These are phyloP conservation scores for Parotocinclus haroldoi DNA, from an alignment of 2,797 vertebrate species.

Conservation along the genomic window DNA sequence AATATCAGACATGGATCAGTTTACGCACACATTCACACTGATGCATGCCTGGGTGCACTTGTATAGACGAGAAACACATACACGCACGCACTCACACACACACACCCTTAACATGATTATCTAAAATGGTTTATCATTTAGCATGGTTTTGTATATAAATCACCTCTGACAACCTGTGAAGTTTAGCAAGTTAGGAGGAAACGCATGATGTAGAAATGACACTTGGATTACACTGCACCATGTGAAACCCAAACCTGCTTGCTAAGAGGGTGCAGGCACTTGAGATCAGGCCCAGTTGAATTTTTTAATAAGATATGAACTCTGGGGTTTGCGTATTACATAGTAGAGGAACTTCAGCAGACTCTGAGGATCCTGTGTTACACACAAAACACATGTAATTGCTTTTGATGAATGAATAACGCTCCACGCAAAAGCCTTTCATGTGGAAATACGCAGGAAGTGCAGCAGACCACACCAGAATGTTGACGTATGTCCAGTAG, in stretches of 20 bases:
- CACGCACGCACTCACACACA: slow-evolving; percentile 8
- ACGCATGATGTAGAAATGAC: slow-evolving; percentile 8
- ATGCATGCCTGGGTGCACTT: slow-evolving; percentile 12
- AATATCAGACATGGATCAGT: slow-evolving; percentile 67
- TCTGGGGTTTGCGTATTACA: background rate
- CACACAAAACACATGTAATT: slow-evolving; percentile 17
- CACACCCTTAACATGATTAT: slow-evolving; percentile 1
- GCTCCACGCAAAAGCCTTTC: slow-evolving; percentile 7
- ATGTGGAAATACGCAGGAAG: slow-evolving; percentile 36
- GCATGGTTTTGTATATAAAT: too few relatives aligned
- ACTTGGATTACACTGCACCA: slow-evolving; percentile 75
- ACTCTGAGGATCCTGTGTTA: slow-evolving; percentile 13
- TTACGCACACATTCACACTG: slow-evolving; percentile 48
- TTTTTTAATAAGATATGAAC: slow-evolving; percentile 70
- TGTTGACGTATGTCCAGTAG: slow-evolving; percentile 15
- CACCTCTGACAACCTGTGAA: background rate
- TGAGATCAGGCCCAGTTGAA: slow-evolving; percentile 72
- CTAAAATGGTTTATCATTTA: too few relatives aligned
- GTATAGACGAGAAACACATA: slow-evolving; percentile 3
- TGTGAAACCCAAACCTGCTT: slow-evolving; percentile 69
- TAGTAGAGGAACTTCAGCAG: background rate
- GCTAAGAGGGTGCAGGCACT: slow-evolving; percentile 77
- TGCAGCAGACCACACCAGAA: slow-evolving; percentile 6
- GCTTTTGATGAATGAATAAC: slow-evolving; percentile 26
- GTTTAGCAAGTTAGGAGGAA: too few relatives aligned